phyloP scores from a whole-genome alignment of 2,888 invertebrate genomes.

The Apotomis capreana region DNA sequence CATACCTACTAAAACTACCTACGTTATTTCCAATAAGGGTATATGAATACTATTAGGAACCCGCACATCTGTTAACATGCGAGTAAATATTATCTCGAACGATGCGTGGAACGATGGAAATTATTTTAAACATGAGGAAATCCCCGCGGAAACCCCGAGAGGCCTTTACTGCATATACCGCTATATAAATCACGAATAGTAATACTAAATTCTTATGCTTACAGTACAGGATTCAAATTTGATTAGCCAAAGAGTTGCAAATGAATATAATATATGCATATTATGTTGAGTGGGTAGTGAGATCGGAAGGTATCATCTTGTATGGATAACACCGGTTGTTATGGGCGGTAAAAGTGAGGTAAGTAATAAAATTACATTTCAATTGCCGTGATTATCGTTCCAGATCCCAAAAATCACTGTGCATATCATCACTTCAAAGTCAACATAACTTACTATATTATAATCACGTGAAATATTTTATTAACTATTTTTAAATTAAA shows the following conservation, averaged over 20 bases:
- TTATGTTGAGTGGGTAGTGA: neutral
- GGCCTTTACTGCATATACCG: neutral
- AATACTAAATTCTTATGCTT: neutral
- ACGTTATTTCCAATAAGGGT: too few relatives aligned
- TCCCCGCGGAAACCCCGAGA: neutral
- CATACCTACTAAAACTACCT: too few relatives aligned
- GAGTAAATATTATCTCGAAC: too few relatives aligned
- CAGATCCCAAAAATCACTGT: too few relatives aligned
- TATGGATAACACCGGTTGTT: neutral
- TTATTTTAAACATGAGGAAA: neutral
- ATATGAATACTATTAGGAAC: too few relatives aligned
- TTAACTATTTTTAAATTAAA: too few relatives aligned
- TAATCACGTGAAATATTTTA: too few relatives aligned
- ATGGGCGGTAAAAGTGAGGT: neutral
- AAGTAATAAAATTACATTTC: too few relatives aligned
- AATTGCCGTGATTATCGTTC: too few relatives aligned
- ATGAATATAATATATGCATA: neutral
- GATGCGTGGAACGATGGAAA: neutral
- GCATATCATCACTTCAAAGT: too few relatives aligned
- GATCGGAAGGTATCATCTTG: neutral
- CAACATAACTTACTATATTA: too few relatives aligned
- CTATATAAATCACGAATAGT: neutral
- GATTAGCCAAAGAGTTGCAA: neutral
- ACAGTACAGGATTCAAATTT: neutral
- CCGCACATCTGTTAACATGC: too few relatives aligned